Conservation (phyloP, 2,113 vertebrate species). For the Peromyscus maniculatus region DNA sequence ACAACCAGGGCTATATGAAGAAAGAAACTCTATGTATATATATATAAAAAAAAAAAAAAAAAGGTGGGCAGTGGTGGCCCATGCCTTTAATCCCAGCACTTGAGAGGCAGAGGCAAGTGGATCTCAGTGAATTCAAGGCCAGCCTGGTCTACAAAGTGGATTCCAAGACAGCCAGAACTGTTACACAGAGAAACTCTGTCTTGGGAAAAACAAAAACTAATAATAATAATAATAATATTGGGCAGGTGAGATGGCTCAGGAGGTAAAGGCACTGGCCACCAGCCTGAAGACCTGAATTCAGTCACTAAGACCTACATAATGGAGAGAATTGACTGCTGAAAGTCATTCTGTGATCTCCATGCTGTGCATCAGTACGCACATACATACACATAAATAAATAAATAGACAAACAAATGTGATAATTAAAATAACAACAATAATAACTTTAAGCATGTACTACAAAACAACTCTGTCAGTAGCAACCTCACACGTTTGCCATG, state of each 20-base stretch:
- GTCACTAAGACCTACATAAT: not conserved
- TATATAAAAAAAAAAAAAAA: too few species aligned
- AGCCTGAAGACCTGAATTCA: not conserved
- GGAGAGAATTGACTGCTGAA: not conserved
- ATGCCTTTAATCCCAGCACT: too few species aligned
- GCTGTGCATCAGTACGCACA: not conserved
- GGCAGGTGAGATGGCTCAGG: not conserved
- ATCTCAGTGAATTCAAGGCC: too few species aligned
- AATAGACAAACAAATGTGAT: not conserved
- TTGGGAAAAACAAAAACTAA: too few species aligned
- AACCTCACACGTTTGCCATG: not conserved
- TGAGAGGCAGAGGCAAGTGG: too few species aligned
- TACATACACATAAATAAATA: not conserved
- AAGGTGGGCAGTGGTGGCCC: too few species aligned
- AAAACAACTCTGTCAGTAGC: not conserved
- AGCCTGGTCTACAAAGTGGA: too few species aligned
- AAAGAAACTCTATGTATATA: too few species aligned
- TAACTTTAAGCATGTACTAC: not conserved
- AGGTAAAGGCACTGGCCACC: not conserved
- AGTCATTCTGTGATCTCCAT: not conserved
- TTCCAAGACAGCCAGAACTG: too few species aligned
- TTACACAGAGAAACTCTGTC: too few species aligned
- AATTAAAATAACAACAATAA: not conserved
- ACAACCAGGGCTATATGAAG: too few species aligned
- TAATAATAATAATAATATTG: too few species aligned